These are phyloP conservation scores for Eupithecia tripunctaria DNA, from an alignment of 2,888 invertebrate genomes.

Conservation along the genomic window DNA sequence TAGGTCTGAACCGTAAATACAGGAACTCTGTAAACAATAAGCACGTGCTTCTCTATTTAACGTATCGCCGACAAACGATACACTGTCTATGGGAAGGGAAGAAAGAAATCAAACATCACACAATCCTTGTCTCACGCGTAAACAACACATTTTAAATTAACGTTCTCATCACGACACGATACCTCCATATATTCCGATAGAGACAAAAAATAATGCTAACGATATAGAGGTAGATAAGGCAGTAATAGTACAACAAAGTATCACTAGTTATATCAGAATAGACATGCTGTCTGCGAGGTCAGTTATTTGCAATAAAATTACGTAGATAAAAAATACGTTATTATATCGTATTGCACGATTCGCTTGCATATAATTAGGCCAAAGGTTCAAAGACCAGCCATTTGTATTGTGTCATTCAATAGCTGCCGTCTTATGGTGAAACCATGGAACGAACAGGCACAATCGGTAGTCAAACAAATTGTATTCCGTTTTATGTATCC, in stretches of 20 bases:
- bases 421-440: conserved; percentile 46
- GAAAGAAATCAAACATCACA: conserved; percentile 40
- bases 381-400: conserved; percentile 70
- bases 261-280: conserved; percentile 33
- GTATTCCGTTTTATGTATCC: conserved; percentile 36
- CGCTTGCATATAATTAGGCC: conserved; percentile 58
- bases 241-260: conserved; percentile 27
- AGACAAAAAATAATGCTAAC: conserved; percentile 28
- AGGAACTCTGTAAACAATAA: conserved; percentile 60
- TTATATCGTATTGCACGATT: conserved; percentile 51
- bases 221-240: conserved; percentile 23
- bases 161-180: conserved; percentile 14
- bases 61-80: conserved; percentile 57
- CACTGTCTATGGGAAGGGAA: conserved; percentile 50
- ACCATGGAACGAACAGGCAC: conserved; percentile 39
- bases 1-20: conserved; percentile 65
- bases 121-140: conserved; percentile 34
- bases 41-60: conserved; percentile 62
- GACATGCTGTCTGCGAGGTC: conserved; percentile 41
- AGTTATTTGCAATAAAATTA: conserved; percentile 42
- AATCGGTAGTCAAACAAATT: conserved; percentile 40
- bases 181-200: conserved; percentile 17
- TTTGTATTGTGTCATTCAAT: conserved; percentile 53
- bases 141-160: conserved; percentile 26
- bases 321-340: conserved; percentile 51